Base-by-base conservation (phyloP, 2,113 vertebrate species). In the Podarcis raffonei region DNA sequence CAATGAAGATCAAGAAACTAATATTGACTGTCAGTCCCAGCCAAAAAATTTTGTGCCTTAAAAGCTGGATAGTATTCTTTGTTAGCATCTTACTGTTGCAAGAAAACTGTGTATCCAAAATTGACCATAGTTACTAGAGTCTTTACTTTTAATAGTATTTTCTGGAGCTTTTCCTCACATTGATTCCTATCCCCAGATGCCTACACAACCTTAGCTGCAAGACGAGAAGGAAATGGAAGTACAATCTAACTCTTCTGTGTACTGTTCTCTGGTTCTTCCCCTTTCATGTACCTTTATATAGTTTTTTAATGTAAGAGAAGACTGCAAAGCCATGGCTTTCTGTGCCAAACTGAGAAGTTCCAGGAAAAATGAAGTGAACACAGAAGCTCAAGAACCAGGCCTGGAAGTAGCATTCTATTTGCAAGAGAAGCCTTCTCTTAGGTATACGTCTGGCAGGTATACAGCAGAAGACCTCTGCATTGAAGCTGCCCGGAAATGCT, bases 261-360 rank as follows among this genome's bases (percentile, higher is more conserved):
- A 8, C 20, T 77, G 37, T 27, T 42, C 90, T 74, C 12, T 79
- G 25, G 0, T 16, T 82, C 72, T 85, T n/a, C 27, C 2, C 87
- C 0, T 5, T 71, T 53, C 48, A 11, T 53, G 48, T 48, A 48
- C 81, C 76, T 80, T 74, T 9, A 48, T 87, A 4, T 92, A 99
- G 98, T 95, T 96, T 97, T 97, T 99, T 97, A 97, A 97, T 92
- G 97, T 97, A 91, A 97, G 96, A 94, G 96, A 97, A 94, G 95
- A 96, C 93, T 97, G 95, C 94, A 97, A 98, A 98, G 98, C 97
- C 92, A 98, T 98, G 98, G 98, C 98, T 97, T 98, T 99, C 96
- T 99, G 99, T 97, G 97, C 98, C 88, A 99, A 99, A 95, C 99
- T 99, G 98, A 98, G 97, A 97, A 98, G 94, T 96, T 96, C 97